Evolutionary conservation across 2,888 invertebrate species (phyloP).

Genomic region (Acleris holmiana): DNA sequence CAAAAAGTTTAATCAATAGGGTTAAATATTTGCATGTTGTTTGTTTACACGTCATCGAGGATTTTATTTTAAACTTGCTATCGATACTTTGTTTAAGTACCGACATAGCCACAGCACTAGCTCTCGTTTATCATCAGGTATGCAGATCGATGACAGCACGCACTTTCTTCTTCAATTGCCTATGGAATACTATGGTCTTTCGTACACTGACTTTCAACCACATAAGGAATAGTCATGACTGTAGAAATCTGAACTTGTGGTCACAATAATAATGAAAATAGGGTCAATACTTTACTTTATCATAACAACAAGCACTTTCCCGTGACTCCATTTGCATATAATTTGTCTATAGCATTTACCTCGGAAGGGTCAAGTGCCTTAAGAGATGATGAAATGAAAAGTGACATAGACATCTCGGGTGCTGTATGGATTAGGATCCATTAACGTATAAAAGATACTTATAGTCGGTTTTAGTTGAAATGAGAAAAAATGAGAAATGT

Average conservation of each 20-base stretch:
- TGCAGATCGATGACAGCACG: slow-evolving; percentile 51
- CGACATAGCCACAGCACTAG: slow-evolving; percentile 38
- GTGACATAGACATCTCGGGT: too few species aligned
- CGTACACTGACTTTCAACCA: slow-evolving; percentile 6
- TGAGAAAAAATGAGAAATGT: too few species aligned
- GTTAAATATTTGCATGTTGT: slow-evolving; percentile 16
- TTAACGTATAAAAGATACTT: too few species aligned
- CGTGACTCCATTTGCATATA: too few species aligned
- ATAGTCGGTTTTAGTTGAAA: too few species aligned
- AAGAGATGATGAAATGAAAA: too few species aligned
- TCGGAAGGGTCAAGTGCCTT: too few species aligned
- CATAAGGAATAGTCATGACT: slow-evolving; percentile 8
- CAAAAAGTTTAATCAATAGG: slow-evolving; percentile 37
- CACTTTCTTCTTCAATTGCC: slow-evolving; percentile 54
- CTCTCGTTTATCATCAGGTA: slow-evolving; percentile 45
- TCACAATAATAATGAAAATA: too few species aligned
- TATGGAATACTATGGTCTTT: slow-evolving; percentile 17
- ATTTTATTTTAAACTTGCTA: neutral
- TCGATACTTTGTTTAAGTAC: slow-evolving; percentile 16
- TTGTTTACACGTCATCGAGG: slow-evolving; percentile 13
- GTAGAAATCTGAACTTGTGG: slow-evolving; percentile 12
- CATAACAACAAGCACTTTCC: too few species aligned
- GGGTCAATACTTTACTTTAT: too few species aligned
- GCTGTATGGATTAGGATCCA: too few species aligned
- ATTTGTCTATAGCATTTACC: too few species aligned